phyloP scores from a whole-genome alignment of 2,797 vertebrate genomes.

The Carcharodon carcharias region DNA sequence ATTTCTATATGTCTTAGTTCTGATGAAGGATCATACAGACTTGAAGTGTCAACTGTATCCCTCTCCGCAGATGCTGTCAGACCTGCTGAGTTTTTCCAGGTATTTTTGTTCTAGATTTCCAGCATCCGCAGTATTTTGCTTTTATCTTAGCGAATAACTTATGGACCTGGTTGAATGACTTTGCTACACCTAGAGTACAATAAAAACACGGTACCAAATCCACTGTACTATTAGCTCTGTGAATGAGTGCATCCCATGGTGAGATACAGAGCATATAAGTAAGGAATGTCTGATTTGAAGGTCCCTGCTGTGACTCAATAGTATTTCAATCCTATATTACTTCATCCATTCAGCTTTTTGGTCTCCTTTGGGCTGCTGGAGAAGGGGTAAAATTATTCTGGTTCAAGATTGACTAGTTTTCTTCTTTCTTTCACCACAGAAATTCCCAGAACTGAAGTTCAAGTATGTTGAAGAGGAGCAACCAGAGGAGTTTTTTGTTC shows the following conservation, averaged over 20 bases:
- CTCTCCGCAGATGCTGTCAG: too few species aligned
- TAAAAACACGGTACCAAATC: neutral
- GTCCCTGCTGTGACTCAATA: neutral
- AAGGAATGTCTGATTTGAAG: neutral
- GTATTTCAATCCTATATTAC: neutral
- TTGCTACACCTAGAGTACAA: neutral
- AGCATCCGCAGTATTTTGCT: too few species aligned
- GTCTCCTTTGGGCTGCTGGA: neutral
- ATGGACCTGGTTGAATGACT: neutral
- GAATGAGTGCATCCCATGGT: neutral
- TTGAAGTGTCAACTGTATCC: too few species aligned
- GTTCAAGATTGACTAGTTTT: neutral
- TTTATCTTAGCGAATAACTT: neutral
- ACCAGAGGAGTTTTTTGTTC: slow-evolving; percentile 96
- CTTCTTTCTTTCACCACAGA: slow-evolving; percentile 63
- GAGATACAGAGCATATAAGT: neutral
- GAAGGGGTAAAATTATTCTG: neutral
- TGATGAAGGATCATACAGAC: too few species aligned
- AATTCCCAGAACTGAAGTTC: slow-evolving; percentile 94
- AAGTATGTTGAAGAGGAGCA: slow-evolving; percentile 97
- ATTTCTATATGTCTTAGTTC: too few species aligned
- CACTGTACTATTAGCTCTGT: neutral
- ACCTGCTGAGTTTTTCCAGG: too few species aligned
- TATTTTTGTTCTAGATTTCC: too few species aligned
- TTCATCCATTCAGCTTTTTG: neutral